phyloP scores from a whole-genome alignment of 2,888 invertebrate genomes.

The Spodoptera exigua region DNA sequence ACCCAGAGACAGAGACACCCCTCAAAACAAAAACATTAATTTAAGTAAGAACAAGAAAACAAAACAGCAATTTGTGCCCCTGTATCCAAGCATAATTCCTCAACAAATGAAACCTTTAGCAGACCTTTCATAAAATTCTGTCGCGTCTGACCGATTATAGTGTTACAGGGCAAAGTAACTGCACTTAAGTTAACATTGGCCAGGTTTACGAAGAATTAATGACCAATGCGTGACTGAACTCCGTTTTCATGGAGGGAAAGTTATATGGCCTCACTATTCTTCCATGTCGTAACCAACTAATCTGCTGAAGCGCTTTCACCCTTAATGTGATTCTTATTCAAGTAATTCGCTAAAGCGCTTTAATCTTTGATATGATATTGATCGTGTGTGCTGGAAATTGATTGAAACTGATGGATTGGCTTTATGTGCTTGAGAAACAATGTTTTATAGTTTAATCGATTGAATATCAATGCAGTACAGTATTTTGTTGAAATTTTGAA shows the following conservation, averaged over 20 bases:
- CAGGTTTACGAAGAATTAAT: slow-evolving; percentile 74
- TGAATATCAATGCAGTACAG: slow-evolving; percentile 33
- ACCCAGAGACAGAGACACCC: too few species aligned
- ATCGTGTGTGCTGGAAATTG: slow-evolving; percentile 46
- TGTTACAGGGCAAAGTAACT: slow-evolving; percentile 53
- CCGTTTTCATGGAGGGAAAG: slow-evolving; percentile 82
- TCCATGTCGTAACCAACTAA: slow-evolving; percentile 68
- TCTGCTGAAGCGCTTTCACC: slow-evolving; percentile 66
- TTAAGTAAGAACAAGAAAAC: too few species aligned
- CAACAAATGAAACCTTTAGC: too few species aligned
- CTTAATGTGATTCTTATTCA: slow-evolving; percentile 51
- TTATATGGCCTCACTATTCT: slow-evolving; percentile 76
- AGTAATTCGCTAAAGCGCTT: slow-evolving; percentile 49
- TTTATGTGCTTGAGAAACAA: slow-evolving; percentile 48
- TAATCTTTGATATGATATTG: slow-evolving; percentile 61
- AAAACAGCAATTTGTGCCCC: too few species aligned
- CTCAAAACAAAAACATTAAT: too few species aligned
- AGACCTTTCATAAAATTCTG: slow-evolving; percentile 63
- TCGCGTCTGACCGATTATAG: slow-evolving; percentile 77
- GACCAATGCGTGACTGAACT: slow-evolving; percentile 83
- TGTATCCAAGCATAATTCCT: too few species aligned
- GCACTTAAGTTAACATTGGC: slow-evolving; percentile 55
- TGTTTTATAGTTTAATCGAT: slow-evolving; percentile 47
- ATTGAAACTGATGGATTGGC: slow-evolving; percentile 66
- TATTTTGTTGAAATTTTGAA: too few species aligned